Conservation (phyloP, 2,888 invertebrate species). For the Autographa gamma region DNA sequence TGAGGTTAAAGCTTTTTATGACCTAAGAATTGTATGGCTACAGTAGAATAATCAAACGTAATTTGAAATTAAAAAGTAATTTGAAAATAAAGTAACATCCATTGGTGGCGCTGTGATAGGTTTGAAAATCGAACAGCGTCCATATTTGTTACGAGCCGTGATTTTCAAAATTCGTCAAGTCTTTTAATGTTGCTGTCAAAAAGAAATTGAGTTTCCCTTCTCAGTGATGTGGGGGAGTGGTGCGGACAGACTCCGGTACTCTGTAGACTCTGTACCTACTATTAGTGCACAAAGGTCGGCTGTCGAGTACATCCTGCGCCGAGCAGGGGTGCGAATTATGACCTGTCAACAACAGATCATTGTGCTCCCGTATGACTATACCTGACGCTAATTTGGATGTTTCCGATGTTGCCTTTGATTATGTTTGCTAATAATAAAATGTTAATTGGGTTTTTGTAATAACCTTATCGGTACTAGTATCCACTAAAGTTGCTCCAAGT, state of each 20-base stretch:
- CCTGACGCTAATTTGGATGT: slow-evolving; percentile 66
- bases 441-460: not conserved
- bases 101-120: not conserved
- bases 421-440: not conserved
- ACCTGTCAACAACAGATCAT: slow-evolving; percentile 78
- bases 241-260: slow-evolving; percentile 72
- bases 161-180: slow-evolving; percentile 63
- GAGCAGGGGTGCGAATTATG: slow-evolving; percentile 80
- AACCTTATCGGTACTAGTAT: not conserved
- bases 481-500: too few relatives aligned
- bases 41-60: too few relatives aligned
- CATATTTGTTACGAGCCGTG: slow-evolving; percentile 21
- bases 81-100: too few relatives aligned
- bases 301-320: slow-evolving; percentile 72
- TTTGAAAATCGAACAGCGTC: slow-evolving; percentile 13
- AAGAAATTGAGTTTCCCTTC: slow-evolving; percentile 81
- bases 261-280: slow-evolving; percentile 72
- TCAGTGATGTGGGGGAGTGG: slow-evolving; percentile 73
- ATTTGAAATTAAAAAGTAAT: too few relatives aligned
- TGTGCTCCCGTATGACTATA: slow-evolving; percentile 63
- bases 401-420: slow-evolving; percentile 20
- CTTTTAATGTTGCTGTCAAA: slow-evolving; percentile 78
- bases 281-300: slow-evolving; percentile 84
- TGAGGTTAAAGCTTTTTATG: too few relatives aligned
- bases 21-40: too few relatives aligned